These are phyloP conservation scores for Enteromius paludinosus DNA, from an alignment of 2,797 vertebrate species.

Conservation along the genomic window DNA sequence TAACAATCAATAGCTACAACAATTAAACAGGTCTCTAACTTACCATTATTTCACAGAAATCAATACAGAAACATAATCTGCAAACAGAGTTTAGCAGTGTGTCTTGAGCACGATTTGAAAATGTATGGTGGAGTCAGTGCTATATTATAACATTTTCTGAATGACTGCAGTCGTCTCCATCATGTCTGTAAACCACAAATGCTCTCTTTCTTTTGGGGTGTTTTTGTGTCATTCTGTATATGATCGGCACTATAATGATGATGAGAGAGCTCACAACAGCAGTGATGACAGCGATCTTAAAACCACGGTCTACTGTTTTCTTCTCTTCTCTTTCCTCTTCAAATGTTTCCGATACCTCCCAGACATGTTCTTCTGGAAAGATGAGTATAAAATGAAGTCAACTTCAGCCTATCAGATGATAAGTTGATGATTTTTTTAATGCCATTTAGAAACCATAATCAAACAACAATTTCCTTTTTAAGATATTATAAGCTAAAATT, in stretches of 20 bases:
- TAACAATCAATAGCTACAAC: background rate
- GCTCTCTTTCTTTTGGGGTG: background rate
- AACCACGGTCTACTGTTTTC: background rate
- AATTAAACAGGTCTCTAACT: background rate
- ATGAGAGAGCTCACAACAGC: background rate
- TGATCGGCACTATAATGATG: background rate
- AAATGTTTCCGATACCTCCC: background rate
- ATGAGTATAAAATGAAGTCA: background rate
- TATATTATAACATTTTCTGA: too few relatives aligned
- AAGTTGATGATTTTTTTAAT: background rate
- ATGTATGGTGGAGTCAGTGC: background rate
- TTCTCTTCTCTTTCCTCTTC: too few relatives aligned
- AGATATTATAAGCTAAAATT: background rate
- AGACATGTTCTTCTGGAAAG: background rate
- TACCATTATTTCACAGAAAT: conserved; percentile 2
- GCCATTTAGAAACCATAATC: background rate
- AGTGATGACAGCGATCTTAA: background rate
- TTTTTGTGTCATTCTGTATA: background rate
- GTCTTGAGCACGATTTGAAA: background rate
- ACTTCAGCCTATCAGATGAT: background rate
- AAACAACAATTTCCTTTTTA: background rate
- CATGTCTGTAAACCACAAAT: too few relatives aligned
- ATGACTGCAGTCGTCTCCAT: background rate
- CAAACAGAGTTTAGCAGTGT: background rate
- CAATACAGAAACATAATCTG: background rate